These are phyloP conservation scores for Synanthedon myopaeformis DNA, from an alignment of 2,888 invertebrate species.

Conservation along the genomic window DNA sequence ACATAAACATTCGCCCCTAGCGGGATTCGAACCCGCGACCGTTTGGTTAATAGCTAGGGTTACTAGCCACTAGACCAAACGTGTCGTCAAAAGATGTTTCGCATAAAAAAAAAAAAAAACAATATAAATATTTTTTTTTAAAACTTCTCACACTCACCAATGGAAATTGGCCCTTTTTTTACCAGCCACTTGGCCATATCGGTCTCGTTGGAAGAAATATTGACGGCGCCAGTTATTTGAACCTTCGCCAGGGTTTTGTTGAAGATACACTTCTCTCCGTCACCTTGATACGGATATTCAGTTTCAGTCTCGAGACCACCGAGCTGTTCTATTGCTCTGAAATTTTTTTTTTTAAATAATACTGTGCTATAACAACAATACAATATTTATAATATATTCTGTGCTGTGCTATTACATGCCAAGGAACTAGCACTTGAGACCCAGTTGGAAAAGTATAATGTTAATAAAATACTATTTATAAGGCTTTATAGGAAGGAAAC, in stretches of 20 bases:
- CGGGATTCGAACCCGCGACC: too few species aligned
- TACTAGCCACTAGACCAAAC: too few species aligned
- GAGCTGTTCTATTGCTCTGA: slow-evolving; percentile 83
- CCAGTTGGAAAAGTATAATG: too few species aligned
- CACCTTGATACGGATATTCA: slow-evolving; percentile 93
- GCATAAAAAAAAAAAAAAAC: background rate
- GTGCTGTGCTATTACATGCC: too few species aligned
- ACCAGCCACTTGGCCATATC: slow-evolving; percentile 93
- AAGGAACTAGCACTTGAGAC: too few species aligned
- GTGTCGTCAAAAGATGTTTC: background rate
- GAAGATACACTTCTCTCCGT: slow-evolving; percentile 83
- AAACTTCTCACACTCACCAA: slow-evolving; percentile 65
- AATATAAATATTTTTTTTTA: background rate
- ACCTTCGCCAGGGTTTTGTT: slow-evolving; percentile 74
- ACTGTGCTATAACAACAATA: background rate
- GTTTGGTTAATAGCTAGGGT: too few species aligned
- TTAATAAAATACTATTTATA: too few species aligned
- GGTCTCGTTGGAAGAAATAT: slow-evolving; percentile 88
- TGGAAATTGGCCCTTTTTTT: slow-evolving; percentile 91
- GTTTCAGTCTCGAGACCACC: slow-evolving; percentile 91
- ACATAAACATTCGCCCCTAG: too few species aligned
- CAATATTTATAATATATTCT: background rate
- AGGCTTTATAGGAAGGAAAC: too few species aligned
- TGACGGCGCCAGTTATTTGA: slow-evolving; percentile 81
- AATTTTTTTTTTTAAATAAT: slow-evolving; percentile 4